A percentile compares a stretch with the other conserved stretches of the same genome.
phyloP scores from a whole-genome alignment of 2,888 invertebrate genomes.

The Branchellion lobata region DNA sequence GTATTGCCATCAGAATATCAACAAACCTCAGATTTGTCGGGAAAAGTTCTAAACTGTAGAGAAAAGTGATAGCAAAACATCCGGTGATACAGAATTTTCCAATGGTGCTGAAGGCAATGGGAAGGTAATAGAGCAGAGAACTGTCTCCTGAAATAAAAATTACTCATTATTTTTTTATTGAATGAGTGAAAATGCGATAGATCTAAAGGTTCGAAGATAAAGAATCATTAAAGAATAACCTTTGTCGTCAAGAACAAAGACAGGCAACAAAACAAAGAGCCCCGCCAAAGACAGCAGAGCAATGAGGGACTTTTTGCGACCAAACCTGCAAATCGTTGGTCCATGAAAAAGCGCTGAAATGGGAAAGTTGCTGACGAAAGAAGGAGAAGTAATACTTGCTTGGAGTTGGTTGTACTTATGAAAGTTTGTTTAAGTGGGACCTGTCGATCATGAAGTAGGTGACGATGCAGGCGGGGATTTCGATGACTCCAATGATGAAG shows the following conservation, averaged over 20 bases:
- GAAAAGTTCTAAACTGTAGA: slow-evolving; percentile 59
- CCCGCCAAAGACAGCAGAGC: neutral
- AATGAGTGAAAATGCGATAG: too few relatives aligned
- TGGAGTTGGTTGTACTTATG: neutral
- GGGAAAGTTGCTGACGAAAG: too few relatives aligned
- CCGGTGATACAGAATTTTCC: slow-evolving; percentile 61
- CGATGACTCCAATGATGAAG: slow-evolving; percentile 53
- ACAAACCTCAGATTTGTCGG: slow-evolving; percentile 59
- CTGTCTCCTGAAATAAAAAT: neutral
- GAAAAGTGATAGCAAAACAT: slow-evolving; percentile 57
- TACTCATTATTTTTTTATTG: too few relatives aligned
- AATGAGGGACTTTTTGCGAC: slow-evolving; percentile 24
- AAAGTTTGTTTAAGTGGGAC: slow-evolving; percentile 39
- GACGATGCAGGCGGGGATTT: slow-evolving; percentile 52
- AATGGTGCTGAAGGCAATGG: slow-evolving; percentile 44
- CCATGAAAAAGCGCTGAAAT: too few relatives aligned
- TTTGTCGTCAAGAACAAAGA: neutral
- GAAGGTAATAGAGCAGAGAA: neutral
- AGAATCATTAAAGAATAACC: neutral
- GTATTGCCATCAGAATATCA: too few relatives aligned
- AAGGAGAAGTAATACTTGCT: too few relatives aligned
- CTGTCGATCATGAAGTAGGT: slow-evolving; percentile 50
- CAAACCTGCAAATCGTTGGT: slow-evolving; percentile 13
- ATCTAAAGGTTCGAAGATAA: too few relatives aligned
- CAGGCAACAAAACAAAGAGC: neutral